These are phyloP conservation scores for Odontomachus brunneus DNA, from an alignment of 1,140 invertebrate species.

Conservation along the genomic window DNA sequence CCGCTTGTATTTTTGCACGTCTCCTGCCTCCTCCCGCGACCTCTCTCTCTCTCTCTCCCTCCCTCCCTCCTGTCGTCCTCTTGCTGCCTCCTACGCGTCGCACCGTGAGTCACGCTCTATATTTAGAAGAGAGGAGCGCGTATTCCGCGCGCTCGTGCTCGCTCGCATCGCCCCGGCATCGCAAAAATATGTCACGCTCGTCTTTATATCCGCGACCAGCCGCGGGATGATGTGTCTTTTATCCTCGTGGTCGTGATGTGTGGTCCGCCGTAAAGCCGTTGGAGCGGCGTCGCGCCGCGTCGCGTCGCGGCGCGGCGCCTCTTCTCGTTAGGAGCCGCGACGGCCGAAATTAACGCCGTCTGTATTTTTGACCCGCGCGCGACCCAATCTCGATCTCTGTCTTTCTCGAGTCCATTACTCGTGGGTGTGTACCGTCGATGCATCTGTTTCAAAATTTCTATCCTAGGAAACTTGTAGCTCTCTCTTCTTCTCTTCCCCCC, in stretches of 20 bases:
- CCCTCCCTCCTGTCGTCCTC: slow-evolving; percentile 55
- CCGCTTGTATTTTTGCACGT: slow-evolving; percentile 77
- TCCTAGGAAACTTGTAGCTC: no score
- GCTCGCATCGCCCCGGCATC: slow-evolving; percentile 57
- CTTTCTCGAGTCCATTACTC: no score
- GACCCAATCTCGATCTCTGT: background rate
- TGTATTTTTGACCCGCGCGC: slow-evolving; percentile 8
- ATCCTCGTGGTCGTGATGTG: slow-evolving; percentile 68
- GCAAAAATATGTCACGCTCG: slow-evolving; percentile 82
- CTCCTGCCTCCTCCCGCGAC: slow-evolving; percentile 56
- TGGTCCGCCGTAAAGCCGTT: slow-evolving; percentile 67
- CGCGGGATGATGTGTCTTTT: slow-evolving; percentile 69
- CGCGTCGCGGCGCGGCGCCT: no score
- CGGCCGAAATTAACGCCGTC: background rate
- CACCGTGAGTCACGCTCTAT: slow-evolving; percentile 80
- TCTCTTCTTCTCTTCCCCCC: no score
- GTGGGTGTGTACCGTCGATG: no score
- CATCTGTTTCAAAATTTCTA: no score
- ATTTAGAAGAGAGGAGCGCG: slow-evolving; percentile 79
- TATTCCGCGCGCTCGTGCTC: slow-evolving; percentile 52
- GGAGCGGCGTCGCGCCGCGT: background rate
- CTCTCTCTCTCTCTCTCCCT: slow-evolving; percentile 13
- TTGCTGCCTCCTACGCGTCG: slow-evolving; percentile 67
- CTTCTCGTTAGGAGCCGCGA: slow-evolving; percentile 14
- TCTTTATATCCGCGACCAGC: slow-evolving; percentile 67